Evolutionary conservation across 2,888 invertebrate genomes (phyloP), one percentile per base, ranked within the genome.

Genomic region (Beris morrisii): DNA sequence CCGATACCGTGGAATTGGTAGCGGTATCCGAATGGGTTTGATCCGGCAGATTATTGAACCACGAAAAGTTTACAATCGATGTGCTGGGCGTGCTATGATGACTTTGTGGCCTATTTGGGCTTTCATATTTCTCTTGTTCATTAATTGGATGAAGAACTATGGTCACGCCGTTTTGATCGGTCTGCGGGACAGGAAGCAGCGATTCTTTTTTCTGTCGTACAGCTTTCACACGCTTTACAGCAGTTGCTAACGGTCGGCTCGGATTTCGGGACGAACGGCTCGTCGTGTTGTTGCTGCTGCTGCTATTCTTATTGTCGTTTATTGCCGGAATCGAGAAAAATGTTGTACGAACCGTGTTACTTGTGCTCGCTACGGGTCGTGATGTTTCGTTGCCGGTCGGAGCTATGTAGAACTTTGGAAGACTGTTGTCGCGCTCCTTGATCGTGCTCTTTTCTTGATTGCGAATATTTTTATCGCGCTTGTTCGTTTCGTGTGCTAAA

Each of bases 41-140:
- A n/a, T 45, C 45, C 28, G 46, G 58, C 13, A 5, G 58, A 45
- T 46, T 45, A 13, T 63, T 57, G n/a, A 65, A 63, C 67, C 65
- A 64, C 44, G 66, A 38, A 43, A 67, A 59, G 15, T 61, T 70
- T 48, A 61, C 48, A 11, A 64, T 52, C 32, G 68, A 61, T 50
- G 58, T 30, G 6, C 50, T 63, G 9, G 69, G 66, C 5, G 66
- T 64, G n/a, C 58, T 45, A 30, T 46, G 45, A 30, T 30, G 58
- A 28, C 64, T 64, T 12, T 32, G 64, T 0, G 43, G 22, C 32
- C 53, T 55, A 30, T 32, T 50, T 5, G 44, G 28, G 22, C 64
- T 66, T 59, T 69, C 66, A 1, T 48, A 22, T 12, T 30, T 58
- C 12, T 63, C 57, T 15, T 50, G 13, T 46, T 69, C 67, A 31